Percentiles rank a stretch among this genome's conserved stretches.
Evolutionary conservation across 64 coral and sea anemone species (phyloP).

Genomic region (Montipora cactus): DNA sequence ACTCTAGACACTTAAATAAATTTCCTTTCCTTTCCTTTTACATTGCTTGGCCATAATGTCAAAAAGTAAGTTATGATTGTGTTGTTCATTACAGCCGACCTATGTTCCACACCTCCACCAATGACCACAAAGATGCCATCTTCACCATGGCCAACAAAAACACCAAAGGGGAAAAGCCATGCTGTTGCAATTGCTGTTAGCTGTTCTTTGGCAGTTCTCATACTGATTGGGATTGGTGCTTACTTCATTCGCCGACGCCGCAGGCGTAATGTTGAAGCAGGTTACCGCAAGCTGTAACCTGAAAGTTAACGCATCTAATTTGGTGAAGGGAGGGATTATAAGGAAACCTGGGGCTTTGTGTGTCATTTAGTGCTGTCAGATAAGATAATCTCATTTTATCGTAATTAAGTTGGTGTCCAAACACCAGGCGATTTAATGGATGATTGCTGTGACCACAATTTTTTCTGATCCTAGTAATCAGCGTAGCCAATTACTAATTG

Average conservation of each 20-base stretch:
- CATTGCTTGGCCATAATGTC: not conserved
- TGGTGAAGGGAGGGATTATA: not conserved
- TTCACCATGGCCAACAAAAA: not conserved
- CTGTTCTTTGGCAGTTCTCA: conserved; percentile 77
- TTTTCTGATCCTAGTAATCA: too few species aligned
- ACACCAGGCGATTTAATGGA: too few species aligned
- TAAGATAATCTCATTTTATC: too few species aligned
- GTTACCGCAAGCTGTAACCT: conserved; percentile 82
- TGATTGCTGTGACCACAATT: too few species aligned
- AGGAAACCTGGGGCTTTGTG: too few species aligned
- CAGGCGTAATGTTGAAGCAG: not conserved
- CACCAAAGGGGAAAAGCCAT: not conserved
- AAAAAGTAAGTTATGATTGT: not conserved
- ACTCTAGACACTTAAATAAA: too few species aligned
- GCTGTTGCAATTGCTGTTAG: conserved; percentile 89
- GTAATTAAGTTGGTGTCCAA: too few species aligned
- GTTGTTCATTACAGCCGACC: not conserved
- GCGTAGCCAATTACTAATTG: too few species aligned
- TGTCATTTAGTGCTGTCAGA: too few species aligned
- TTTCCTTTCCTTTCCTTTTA: too few species aligned
- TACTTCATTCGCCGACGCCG: conserved; percentile 76
- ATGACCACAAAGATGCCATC: not conserved
- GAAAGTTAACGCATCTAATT: not conserved
- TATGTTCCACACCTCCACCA: not conserved
- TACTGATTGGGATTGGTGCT: conserved; percentile 73